A percentile compares a stretch with the other conserved stretches of the same genome.
Evolutionary conservation across 2,113 vertebrate genomes (phyloP).

Genomic region (Chloropsis cyanopogon): DNA sequence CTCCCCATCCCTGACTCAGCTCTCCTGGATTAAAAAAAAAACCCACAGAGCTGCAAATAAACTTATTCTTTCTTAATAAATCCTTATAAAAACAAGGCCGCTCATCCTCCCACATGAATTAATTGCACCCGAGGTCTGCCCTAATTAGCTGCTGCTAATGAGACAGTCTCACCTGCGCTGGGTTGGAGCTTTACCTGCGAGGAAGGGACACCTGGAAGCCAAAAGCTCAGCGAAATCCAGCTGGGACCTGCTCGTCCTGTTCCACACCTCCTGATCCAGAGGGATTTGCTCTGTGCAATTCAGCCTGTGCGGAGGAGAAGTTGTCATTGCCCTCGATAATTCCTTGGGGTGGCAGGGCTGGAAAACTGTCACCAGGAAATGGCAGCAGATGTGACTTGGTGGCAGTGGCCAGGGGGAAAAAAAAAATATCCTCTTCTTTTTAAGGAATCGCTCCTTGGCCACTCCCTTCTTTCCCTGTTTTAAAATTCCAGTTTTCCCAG

Average conservation of each 20-base stretch:
- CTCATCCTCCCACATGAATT: neutral
- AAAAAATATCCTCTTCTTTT: neutral
- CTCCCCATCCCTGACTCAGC: neutral
- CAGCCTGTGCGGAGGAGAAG: neutral
- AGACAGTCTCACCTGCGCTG: neutral
- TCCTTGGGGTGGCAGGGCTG: neutral
- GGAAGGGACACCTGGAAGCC: neutral
- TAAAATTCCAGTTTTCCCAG: neutral
- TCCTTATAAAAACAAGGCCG: neutral
- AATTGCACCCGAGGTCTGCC: neutral
- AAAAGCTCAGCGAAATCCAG: slow-evolving; percentile 35
- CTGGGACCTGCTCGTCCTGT: neutral
- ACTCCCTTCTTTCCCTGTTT: neutral
- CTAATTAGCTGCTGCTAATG: neutral
- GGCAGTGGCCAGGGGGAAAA: neutral
- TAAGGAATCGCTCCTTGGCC: neutral
- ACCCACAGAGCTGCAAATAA: neutral
- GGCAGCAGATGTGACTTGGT: neutral
- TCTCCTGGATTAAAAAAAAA: neutral
- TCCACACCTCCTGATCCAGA: neutral
- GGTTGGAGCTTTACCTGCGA: neutral
- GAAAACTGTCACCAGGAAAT: neutral
- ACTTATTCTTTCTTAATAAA: neutral
- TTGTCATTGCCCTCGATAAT: neutral
- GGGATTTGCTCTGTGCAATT: neutral